Conservation (phyloP, 2,888 invertebrate genomes). For the Lordiphosa fenestrarum region DNA sequence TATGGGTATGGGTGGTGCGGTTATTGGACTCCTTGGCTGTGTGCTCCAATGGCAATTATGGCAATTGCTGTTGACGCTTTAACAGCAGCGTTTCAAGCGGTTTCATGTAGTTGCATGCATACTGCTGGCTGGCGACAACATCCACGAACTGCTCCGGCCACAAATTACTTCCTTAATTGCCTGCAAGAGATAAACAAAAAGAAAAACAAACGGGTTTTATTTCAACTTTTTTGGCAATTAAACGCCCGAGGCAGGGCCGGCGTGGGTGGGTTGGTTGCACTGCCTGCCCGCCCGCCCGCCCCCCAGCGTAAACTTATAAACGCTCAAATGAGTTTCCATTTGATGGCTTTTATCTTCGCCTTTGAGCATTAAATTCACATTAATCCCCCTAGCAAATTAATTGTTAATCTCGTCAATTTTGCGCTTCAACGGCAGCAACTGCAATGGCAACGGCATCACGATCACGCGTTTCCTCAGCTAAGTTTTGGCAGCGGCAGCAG, state of each 20-base stretch:
- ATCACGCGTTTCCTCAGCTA: slow-evolving; percentile 1
- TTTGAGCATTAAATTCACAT: slow-evolving; percentile 61
- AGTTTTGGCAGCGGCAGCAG: slow-evolving; percentile 2
- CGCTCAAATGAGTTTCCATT: slow-evolving; percentile 54
- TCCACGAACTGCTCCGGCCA: slow-evolving; percentile 41
- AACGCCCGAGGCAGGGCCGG: slow-evolving; percentile 10
- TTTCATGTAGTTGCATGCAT: slow-evolving; percentile 68
- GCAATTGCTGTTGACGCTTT: slow-evolving; percentile 74
- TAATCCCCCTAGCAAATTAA: slow-evolving; percentile 63
- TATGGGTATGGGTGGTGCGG: slow-evolving; percentile 44
- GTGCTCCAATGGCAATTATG: slow-evolving; percentile 68
- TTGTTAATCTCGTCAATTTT: slow-evolving; percentile 60
- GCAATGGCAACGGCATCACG: slow-evolving; percentile 6
- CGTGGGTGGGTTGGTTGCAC: slow-evolving; percentile 2
- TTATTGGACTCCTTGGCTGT: slow-evolving; percentile 68
- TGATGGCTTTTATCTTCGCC: slow-evolving; percentile 48
- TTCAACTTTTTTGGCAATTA: slow-evolving; percentile 22
- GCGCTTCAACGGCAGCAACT: slow-evolving; percentile 17
- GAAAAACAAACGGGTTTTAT: slow-evolving; percentile 33
- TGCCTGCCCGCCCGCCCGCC: slow-evolving; percentile 14
- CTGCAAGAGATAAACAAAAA: slow-evolving; percentile 51
- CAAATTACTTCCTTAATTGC: slow-evolving; percentile 75
- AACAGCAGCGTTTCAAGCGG: slow-evolving; percentile 65
- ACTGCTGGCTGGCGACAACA: slow-evolving; percentile 36
- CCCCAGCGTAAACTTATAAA: slow-evolving; percentile 44